Base-by-base conservation (phyloP, 2,888 invertebrate species). In the Drosophila robusta region DNA sequence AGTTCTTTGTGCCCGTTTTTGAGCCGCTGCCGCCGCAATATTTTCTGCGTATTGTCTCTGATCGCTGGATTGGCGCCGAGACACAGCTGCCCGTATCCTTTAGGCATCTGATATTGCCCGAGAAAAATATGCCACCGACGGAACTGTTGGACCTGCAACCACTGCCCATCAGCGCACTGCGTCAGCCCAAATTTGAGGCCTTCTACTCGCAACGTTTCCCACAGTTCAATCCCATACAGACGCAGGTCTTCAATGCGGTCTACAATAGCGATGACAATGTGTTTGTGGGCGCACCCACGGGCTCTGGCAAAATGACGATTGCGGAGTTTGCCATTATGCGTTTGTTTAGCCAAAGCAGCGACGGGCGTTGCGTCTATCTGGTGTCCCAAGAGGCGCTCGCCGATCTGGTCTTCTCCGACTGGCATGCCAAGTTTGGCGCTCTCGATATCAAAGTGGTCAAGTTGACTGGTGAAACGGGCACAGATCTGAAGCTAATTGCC, bases 231-330 rank as follows among this genome's bases (percentile, higher is more conserved):
- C 98, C 99, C 0, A 99, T 99, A 65, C 99, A 99, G 92, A 99
- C 99, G 0, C 98, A 98, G 94, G 99, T 99, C 6, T 99, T 99
- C 93, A 99, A 99, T 92, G 97, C 99, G 0, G 97, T 99, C 0
- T 99, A 99, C 93, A 99, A 99, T 91, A 97, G 97, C 2, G 99
- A 99, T 91, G 99, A 99, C 91, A 99, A 99, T 92, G 97, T 99
- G 8, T 98, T 99, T 91, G 96, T 99, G 67, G 98, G 98, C 0
- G 98, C 98, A 0, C 98, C 98, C 0, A 96, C 97, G 0, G 98
- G 98, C 0, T 97, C 97, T 0, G 97, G 97, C 1, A 98, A 98
- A 93, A 98, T 98, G 0, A 97, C 98, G 11, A 96, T 99, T 57
- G 99, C 98, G 0, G 99, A 99, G 92, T 97, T 99, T 92, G 98